Conservation (phyloP, 2,888 invertebrate genomes). For the Mactromeris polynyma region DNA sequence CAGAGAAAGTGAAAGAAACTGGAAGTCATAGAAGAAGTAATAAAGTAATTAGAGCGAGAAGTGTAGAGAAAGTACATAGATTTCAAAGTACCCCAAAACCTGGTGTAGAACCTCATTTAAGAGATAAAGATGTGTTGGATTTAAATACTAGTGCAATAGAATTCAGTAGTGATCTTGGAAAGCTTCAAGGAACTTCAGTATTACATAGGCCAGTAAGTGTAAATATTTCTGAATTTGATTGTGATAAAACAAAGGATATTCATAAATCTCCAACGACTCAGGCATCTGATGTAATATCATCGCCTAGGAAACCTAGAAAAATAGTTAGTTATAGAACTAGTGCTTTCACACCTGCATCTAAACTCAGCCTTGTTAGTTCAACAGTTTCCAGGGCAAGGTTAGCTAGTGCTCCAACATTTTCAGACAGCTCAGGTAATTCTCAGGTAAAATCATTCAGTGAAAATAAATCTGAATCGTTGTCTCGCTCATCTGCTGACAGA, state of each 20-base stretch:
- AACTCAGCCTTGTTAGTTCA: constrained; percentile 58
- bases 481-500: neutral
- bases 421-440: constrained; percentile 13
- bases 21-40: neutral
- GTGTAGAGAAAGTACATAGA: constrained; percentile 24
- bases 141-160: constrained; percentile 41
- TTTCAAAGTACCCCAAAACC: constrained; percentile 38
- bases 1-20: constrained; percentile 18
- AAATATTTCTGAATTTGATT: constrained; percentile 34
- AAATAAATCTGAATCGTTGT: neutral
- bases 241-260: constrained; percentile 25
- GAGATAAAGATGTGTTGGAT: neutral
- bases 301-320: constrained; percentile 57
- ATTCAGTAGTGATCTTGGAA: constrained; percentile 35
- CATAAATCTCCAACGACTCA: constrained; percentile 23
- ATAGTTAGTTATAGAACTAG: constrained; percentile 62
- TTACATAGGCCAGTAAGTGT: constrained; percentile 45
- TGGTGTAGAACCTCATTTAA: neutral
- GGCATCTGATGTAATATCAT: neutral
- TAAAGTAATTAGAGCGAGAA: constrained; percentile 1
- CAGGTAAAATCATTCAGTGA: neutral
- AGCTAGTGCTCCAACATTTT: constrained; percentile 35
- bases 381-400: constrained; percentile 49
- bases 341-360: constrained; percentile 55
- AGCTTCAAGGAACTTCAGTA: constrained; percentile 27